These are phyloP conservation scores for Penaeus japonicus DNA, from an alignment of 1,140 invertebrate species.

Conservation along the genomic window DNA sequence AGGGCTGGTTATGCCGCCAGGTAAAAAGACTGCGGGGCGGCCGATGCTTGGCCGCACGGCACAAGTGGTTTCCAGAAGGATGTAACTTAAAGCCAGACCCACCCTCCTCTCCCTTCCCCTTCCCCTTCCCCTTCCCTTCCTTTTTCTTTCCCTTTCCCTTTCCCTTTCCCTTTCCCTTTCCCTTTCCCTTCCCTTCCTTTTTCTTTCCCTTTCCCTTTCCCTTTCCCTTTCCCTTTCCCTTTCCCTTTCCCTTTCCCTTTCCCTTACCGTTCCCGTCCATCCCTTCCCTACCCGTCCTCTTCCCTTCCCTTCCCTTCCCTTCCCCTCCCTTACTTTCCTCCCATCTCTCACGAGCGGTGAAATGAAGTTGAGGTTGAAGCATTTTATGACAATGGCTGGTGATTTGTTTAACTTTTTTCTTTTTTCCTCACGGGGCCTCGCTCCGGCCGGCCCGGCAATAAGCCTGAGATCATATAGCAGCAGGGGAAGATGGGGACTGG, in stretches of 20 bases:
- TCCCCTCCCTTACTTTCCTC: background rate
- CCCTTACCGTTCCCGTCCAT: background rate
- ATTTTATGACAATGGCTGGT: slow-evolving; percentile 38
- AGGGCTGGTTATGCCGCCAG: too few species aligned
- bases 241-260: background rate
- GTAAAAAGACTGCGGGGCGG: too few species aligned
- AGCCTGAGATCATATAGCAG: too few species aligned
- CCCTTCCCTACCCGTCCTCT: background rate
- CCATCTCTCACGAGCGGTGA: background rate
- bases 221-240: slow-evolving; percentile 9
- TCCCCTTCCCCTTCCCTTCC: background rate
- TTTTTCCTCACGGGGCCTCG: background rate
- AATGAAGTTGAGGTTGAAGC: slow-evolving; percentile 33
- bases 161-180: too few species aligned
- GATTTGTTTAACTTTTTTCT: slow-evolving; percentile 14
- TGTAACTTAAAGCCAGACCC: too few species aligned
- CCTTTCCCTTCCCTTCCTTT: background rate
- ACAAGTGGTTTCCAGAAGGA: too few species aligned
- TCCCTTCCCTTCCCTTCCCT: background rate
- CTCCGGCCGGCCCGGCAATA: too few species aligned
- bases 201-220: slow-evolving; percentile 11
- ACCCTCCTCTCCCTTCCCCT: background rate
- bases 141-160: background rate
- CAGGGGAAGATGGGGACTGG: too few species aligned
- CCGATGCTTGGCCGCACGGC: too few species aligned